Evolutionary conservation across 2,888 invertebrate genomes (phyloP).

Genomic region (Prosopocoilus inquinatus): DNA sequence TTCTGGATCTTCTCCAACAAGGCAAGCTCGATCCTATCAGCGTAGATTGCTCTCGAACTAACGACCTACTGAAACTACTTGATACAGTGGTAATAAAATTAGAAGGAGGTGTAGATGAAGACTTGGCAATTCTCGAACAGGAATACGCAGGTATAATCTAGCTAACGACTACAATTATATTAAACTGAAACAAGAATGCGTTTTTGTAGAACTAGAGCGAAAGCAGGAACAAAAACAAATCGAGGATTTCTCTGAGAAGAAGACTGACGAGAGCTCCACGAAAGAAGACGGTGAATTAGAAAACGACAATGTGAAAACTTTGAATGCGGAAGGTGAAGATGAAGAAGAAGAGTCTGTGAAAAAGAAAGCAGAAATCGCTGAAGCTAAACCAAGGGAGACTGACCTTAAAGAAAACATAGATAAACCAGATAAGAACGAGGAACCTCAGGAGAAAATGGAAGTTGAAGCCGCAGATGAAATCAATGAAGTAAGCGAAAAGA

Average conservation of each 20-base stretch:
- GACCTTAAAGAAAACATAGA: constrained; percentile 4
- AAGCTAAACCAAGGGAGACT: constrained; percentile 10
- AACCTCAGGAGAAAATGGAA: not conserved
- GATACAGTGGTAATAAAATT: constrained; percentile 96
- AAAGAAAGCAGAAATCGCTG: not conserved
- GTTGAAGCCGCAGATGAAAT: not conserved
- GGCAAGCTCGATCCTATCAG: constrained; percentile 73
- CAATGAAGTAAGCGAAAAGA: constrained; percentile 18
- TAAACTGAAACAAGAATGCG: constrained; percentile 1
- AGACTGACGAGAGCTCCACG: constrained; percentile 37
- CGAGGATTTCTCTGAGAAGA: constrained; percentile 33
- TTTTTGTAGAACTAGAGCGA: constrained; percentile 39
- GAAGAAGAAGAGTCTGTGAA: constrained; percentile 4
- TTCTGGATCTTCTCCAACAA: constrained; percentile 75
- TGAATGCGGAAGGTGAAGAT: constrained; percentile 7
- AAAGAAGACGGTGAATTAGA: constrained; percentile 41
- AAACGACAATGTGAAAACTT: constrained; percentile 35
- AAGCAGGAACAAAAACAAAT: constrained; percentile 38
- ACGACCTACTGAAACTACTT: constrained; percentile 79
- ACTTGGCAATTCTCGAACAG: constrained; percentile 81
- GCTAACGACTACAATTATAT: not conserved
- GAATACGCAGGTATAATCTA: constrained; percentile 50
- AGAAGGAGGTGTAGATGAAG: constrained; percentile 90
- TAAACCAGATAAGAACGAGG: constrained; percentile 5
- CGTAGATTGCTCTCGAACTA: constrained; percentile 83